These are phyloP conservation scores for Eurytoma californica DNA, from an alignment of 2,888 invertebrate genomes.

Conservation along the genomic window DNA sequence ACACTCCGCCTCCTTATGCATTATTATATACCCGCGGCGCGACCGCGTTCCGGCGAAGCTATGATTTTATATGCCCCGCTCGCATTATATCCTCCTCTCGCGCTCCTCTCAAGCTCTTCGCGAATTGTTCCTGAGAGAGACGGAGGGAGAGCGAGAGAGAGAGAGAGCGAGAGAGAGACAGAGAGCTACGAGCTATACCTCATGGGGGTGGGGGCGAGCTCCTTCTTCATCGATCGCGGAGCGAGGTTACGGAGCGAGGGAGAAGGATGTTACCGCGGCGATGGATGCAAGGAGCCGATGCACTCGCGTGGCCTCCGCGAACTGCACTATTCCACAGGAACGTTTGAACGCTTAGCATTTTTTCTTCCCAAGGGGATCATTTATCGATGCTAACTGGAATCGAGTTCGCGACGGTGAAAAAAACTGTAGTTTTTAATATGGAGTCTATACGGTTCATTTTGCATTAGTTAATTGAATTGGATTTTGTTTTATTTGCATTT, in stretches of 20 bases:
- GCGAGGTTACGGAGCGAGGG: background rate
- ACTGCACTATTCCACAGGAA: background rate
- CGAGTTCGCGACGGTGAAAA: too few relatives aligned
- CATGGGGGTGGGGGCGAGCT: constrained; percentile 6
- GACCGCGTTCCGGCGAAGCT: constrained; percentile 49
- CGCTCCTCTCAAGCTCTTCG: constrained; percentile 13
- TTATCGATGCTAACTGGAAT: too few relatives aligned
- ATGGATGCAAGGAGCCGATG: background rate
- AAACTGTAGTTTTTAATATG: too few relatives aligned
- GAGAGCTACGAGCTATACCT: too few relatives aligned
- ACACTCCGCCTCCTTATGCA: constrained; percentile 73
- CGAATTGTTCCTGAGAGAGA: background rate
- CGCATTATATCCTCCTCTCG: constrained; percentile 20
- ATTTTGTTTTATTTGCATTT: too few relatives aligned
- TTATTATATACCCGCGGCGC: constrained; percentile 69
- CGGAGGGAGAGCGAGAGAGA: background rate
- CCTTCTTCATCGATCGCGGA: constrained; percentile 56
- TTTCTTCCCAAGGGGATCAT: too few relatives aligned
- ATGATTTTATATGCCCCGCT: constrained; percentile 72
- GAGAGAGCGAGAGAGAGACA: too few relatives aligned
- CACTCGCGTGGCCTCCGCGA: background rate
- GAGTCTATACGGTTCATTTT: too few relatives aligned
- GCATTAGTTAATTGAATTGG: too few relatives aligned
- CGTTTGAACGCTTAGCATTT: too few relatives aligned
- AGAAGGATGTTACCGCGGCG: background rate